phyloP scores from a whole-genome alignment of 2,797 vertebrate genomes.

The Periparus ater region DNA sequence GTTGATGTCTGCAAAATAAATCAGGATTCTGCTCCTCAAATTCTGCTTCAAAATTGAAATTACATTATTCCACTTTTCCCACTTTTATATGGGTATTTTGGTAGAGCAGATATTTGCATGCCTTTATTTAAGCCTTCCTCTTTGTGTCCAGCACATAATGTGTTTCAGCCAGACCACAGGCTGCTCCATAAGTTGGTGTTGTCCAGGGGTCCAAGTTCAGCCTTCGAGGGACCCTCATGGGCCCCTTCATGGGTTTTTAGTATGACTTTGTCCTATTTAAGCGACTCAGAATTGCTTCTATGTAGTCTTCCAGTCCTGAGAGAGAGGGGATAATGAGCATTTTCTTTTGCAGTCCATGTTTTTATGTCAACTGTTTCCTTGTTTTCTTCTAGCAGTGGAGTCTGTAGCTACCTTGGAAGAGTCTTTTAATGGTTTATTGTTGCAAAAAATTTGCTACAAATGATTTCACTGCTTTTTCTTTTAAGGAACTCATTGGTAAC shows the following conservation, averaged over 20 bases:
- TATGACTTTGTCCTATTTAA: not conserved
- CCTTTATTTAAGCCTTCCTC: not conserved
- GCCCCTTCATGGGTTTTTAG: not conserved
- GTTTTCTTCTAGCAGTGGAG: not conserved
- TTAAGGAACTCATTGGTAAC: not conserved
- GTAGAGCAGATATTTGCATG: not conserved
- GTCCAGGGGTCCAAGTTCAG: not conserved
- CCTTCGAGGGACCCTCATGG: fast-evolving
- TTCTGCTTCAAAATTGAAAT: not conserved
- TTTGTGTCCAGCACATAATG: not conserved
- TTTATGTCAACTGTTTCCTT: not conserved
- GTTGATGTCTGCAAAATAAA: not conserved
- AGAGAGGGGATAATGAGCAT: not conserved
- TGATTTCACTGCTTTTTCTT: not conserved
- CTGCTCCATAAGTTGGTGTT: not conserved
- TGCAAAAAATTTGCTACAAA: not conserved
- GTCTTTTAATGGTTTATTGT: not conserved
- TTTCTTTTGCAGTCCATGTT: not conserved
- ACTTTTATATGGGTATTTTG: not conserved
- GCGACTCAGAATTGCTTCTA: not conserved
- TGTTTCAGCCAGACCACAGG: not conserved
- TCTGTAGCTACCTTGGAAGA: not conserved
- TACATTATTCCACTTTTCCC: not conserved
- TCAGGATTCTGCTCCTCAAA: not conserved
- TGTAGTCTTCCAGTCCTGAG: not conserved